phyloP scores from a whole-genome alignment of 1,140 invertebrate genomes.

The Gyrodactylus bullatarudis region DNA sequence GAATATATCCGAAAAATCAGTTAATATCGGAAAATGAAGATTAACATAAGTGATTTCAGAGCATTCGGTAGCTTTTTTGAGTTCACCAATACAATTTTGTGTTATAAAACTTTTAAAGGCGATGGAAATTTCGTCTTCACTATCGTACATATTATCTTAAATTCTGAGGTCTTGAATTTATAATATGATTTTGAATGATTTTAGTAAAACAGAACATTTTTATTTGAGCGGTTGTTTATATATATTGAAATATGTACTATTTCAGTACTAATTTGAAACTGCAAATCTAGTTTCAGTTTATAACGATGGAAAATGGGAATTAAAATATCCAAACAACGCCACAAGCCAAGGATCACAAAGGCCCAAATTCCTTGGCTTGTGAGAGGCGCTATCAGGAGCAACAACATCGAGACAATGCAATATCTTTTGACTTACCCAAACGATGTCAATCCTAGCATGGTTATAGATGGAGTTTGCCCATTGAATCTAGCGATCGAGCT shows the following conservation, averaged over 20 bases:
- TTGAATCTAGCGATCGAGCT: slow-evolving; percentile 8
- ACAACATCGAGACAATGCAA: slow-evolving; percentile 8
- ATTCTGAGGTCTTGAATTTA: no score
- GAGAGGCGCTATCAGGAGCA: slow-evolving; percentile 8
- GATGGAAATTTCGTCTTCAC: neutral
- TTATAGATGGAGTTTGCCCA: slow-evolving; percentile 8
- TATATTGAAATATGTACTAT: no score
- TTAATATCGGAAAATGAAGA: neutral
- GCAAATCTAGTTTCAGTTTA: no score
- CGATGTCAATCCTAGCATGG: slow-evolving; percentile 9
- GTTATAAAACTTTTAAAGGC: neutral
- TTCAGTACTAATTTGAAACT: no score
- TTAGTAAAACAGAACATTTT: no score
- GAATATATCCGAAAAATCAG: neutral
- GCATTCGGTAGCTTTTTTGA: neutral
- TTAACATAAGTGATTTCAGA: neutral
- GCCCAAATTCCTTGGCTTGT: slow-evolving; percentile 8
- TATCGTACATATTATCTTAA: neutral
- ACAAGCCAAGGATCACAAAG: slow-evolving; percentile 6
- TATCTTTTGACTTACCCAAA: slow-evolving; percentile 8
- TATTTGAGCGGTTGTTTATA: no score
- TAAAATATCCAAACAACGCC: slow-evolving; percentile 7
- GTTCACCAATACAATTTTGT: neutral
- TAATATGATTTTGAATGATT: no score
- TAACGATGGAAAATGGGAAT: slow-evolving; percentile 6